These are phyloP conservation scores for Acanthosepion lycidas DNA, from an alignment of 2,888 invertebrate species.

Conservation along the genomic window DNA sequence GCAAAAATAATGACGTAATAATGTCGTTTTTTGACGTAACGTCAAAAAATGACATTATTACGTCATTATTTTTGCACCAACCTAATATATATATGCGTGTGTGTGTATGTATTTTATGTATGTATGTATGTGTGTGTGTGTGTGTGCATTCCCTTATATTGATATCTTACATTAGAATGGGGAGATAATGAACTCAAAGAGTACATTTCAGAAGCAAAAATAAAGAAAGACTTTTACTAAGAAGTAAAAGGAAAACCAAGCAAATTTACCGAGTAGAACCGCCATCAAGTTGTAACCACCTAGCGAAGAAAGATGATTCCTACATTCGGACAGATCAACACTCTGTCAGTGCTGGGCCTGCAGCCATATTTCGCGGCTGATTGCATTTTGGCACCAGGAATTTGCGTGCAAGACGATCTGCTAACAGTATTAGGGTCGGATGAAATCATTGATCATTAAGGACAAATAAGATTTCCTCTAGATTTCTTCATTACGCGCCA, in stretches of 20 bases:
- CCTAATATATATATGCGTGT: too few species aligned
- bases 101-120: too few species aligned
- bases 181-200: neutral
- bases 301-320: neutral
- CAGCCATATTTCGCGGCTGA: neutral
- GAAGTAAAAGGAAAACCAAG: neutral
- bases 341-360: neutral
- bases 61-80: too few species aligned
- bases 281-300: neutral
- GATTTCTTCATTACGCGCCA: neutral
- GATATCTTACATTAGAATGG: neutral
- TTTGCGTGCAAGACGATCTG: neutral
- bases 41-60: too few species aligned
- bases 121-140: too few species aligned
- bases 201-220: neutral
- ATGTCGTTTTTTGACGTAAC: too few species aligned
- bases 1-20: too few species aligned
- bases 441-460: neutral
- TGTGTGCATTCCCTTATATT: too few species aligned
- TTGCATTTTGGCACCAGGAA: neutral
- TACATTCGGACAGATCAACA: neutral
- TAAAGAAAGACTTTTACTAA: neutral
- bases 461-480: neutral
- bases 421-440: neutral
- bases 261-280: neutral